Evolutionary conservation across 2,797 vertebrate species (phyloP), one percentile per base, ranked within the genome.

Genomic region (Lophura swinhoii): DNA sequence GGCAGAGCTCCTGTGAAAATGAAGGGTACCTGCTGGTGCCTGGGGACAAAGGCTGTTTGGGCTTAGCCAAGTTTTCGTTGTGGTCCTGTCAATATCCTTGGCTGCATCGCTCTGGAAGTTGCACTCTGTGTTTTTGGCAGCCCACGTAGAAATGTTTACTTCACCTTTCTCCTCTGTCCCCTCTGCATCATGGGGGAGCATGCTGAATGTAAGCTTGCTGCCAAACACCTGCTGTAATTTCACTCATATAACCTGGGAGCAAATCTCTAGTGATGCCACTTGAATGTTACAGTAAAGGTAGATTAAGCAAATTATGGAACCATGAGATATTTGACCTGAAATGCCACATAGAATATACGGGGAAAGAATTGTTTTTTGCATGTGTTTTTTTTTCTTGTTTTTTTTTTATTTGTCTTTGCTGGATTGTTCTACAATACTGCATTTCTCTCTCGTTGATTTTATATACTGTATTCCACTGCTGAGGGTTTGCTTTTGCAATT

Each of bases 171-270:
- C 15, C 12, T 44, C 3, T 64, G 14, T 56, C 43, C 59, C 14
- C 20, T 74, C 75, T 64, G 62, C 33, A 10, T 60, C 0, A 0
- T 59, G 23, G 5, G 4, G 12, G 11, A 66, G 23, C 1, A 3
- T 70, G 48, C 63, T 10, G 21, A 26, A 12, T 70, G 31, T 4
- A 72, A 87, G 66, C 10, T 5, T 20, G 9, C 1, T 70, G 46
- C 31, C 81, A 49, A 88, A 28, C 17, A 14, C 56, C 22, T 68
- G 2, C n/a, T 87, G 24, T 68, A 3, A 68, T 93, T 88, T 82
- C 29, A 14, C 39, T 87, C 8, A 1, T 3, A 9, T 23, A 44
- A 56, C 11, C 35, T 89, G 22, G 21, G n/a, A 85, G 6, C 21
- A 77, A 63, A 83, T 56, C 28, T 56, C 28, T 56, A 63, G 35